Evolutionary conservation across 2,888 invertebrate genomes (phyloP), one percentile per base, ranked within the genome.

Genomic region (Ennomos quercinarius): DNA sequence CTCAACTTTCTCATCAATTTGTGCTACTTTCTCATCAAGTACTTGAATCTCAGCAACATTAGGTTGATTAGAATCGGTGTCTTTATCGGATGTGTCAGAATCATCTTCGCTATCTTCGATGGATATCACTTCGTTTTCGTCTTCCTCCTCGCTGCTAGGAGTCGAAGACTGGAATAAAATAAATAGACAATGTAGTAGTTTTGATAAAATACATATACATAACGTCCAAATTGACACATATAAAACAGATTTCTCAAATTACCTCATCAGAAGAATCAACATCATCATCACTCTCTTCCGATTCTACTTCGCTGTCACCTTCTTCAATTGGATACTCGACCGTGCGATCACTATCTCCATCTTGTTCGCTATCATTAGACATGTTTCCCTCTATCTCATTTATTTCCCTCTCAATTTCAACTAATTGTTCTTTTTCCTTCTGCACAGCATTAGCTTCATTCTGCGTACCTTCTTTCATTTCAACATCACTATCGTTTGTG

Each of bases 401-500:
- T 12, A 91, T 91, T 66, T 91, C 91, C n/a, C 89, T 74, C 56
- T 88, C 88, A 46, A 92, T 90, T 65, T 91, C 91, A 2, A 86
- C 89, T 48, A 91, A 89, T 55, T 73, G 81, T 54, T 87, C 82
- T 61, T 86, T 91, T 63, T 91, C 87, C 62, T 84, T 89, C 62
- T 84, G 86, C 60, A 78, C 83, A 12, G 77, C 80, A 6, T 77
- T 63, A 39, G 53, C 64, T 49, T 55, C 50, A 57, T 48, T 58
- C 42, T 59, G 59, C 12, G 8, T 58, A 68, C 46, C 70, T 67
- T 42, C 57, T 17, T 57, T 51, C 63, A 81, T 76, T 41, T 88
- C 85, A 0, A 77, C 71, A 63, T 91, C 91, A 63, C 89, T 91
- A 43, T 92, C 91, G 65, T 88, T 88, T 0, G 91, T 91, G 40